These are phyloP conservation scores for Laticauda colubrina DNA, from an alignment of 2,113 vertebrate species.

Conservation along the genomic window DNA sequence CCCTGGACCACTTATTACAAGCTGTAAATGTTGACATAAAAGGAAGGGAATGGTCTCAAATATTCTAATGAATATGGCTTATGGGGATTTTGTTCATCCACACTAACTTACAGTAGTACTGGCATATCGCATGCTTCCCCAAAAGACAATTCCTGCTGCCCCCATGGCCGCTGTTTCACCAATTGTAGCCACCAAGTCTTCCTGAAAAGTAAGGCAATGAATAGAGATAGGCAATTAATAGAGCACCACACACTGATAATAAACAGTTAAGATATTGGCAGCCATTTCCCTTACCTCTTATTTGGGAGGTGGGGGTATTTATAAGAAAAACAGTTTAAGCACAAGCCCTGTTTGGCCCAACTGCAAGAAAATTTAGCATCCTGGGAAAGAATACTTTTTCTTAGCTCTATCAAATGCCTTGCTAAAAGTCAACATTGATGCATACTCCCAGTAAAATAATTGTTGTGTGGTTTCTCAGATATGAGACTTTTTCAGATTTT, in stretches of 20 bases:
- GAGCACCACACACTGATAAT: background rate
- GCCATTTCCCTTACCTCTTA: rapidly evolving
- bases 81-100: background rate
- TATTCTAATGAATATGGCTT: background rate
- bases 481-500: background rate
- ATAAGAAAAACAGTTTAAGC: background rate
- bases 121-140: constrained; percentile 75
- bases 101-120: constrained; percentile 60
- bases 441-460: background rate
- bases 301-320: background rate
- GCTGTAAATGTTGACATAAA: background rate
- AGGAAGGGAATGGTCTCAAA: too few species aligned
- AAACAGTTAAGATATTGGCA: background rate
- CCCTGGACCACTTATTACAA: background rate
- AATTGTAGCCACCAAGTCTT: constrained; percentile 82
- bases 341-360: background rate
- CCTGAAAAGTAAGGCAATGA: constrained; percentile 65
- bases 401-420: background rate
- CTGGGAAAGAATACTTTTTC: background rate
- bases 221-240: constrained; percentile 9
- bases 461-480: background rate
- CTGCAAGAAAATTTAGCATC: background rate
- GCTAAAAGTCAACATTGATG: background rate
- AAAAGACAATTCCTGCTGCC: constrained; percentile 86
- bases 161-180: constrained; percentile 89